Evolutionary conservation across 2,888 invertebrate species (phyloP).

Genomic region (Metalampra italica): DNA sequence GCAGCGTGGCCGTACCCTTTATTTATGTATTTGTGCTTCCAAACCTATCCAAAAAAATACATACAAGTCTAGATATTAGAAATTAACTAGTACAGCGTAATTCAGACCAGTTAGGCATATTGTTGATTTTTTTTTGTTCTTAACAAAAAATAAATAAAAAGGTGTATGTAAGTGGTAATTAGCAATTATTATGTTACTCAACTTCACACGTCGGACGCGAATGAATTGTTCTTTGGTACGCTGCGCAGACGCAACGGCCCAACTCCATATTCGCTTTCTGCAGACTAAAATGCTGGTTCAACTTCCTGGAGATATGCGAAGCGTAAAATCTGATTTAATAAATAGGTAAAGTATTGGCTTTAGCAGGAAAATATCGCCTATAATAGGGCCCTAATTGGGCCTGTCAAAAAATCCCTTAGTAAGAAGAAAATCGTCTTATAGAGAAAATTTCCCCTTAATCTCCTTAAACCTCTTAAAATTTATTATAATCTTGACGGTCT

Average conservation of each 20-base stretch:
- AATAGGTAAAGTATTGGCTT: constrained; percentile 7
- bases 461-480: too few relatives aligned
- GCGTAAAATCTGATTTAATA: constrained; percentile 21
- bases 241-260: constrained; percentile 5
- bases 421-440: too few relatives aligned
- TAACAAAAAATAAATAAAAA: too few relatives aligned
- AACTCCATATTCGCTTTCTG: constrained; percentile 22
- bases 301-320: constrained; percentile 24
- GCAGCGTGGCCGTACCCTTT: too few relatives aligned
- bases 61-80: background rate
- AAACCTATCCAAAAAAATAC: too few relatives aligned
- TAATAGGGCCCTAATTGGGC: too few relatives aligned
- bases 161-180: constrained; percentile 30
- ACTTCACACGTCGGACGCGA: constrained; percentile 33
- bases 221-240: constrained; percentile 11
- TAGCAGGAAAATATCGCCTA: background rate
- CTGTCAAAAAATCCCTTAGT: too few relatives aligned
- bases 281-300: constrained; percentile 20
- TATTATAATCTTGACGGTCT: too few relatives aligned
- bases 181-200: constrained; percentile 44
- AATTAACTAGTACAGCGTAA: background rate
- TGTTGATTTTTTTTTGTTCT: constrained; percentile 5
- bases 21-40: too few relatives aligned
- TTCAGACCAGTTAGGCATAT: constrained; percentile 4
- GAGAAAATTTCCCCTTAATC: too few relatives aligned